Evolutionary conservation across 2,797 vertebrate genomes (phyloP).

Genomic region (Tympanoctomys barrerae): DNA sequence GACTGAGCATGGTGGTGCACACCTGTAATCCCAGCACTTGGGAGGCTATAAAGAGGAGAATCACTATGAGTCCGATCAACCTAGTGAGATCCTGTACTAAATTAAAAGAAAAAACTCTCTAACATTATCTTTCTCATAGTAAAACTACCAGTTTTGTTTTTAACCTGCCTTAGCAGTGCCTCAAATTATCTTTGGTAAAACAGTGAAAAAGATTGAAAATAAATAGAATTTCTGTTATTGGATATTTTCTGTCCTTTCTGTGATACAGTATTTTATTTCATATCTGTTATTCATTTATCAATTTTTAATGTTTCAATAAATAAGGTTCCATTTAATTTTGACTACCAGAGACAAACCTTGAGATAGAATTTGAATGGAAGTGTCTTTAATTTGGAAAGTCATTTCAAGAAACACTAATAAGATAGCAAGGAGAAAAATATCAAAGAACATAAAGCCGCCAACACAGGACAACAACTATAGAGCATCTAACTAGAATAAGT

Average conservation of each 20-base stretch:
- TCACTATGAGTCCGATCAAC: too few relatives aligned
- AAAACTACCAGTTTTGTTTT: not conserved
- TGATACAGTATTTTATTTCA: not conserved
- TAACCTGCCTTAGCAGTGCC: not conserved
- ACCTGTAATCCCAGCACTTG: too few relatives aligned
- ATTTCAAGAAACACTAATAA: not conserved
- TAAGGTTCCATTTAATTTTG: not conserved
- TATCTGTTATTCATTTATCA: not conserved
- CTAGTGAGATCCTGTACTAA: too few relatives aligned
- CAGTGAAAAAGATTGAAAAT: not conserved
- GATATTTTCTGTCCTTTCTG: not conserved
- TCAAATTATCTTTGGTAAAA: not conserved
- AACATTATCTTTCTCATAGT: not conserved
- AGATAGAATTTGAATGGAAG: not conserved
- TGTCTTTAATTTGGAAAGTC: not conserved
- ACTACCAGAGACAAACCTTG: not conserved
- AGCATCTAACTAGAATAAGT: not conserved
- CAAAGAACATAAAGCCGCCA: not conserved
- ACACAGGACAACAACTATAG: accelerated
- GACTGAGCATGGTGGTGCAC: too few relatives aligned
- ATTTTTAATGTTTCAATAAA: not conserved
- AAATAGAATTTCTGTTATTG: not conserved
- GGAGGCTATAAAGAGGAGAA: too few relatives aligned
- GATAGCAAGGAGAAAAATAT: not conserved
- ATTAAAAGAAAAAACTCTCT: not conserved